These are phyloP conservation scores for Chaetodon auriga DNA, from an alignment of 2,113 vertebrate species.

Conservation along the genomic window DNA sequence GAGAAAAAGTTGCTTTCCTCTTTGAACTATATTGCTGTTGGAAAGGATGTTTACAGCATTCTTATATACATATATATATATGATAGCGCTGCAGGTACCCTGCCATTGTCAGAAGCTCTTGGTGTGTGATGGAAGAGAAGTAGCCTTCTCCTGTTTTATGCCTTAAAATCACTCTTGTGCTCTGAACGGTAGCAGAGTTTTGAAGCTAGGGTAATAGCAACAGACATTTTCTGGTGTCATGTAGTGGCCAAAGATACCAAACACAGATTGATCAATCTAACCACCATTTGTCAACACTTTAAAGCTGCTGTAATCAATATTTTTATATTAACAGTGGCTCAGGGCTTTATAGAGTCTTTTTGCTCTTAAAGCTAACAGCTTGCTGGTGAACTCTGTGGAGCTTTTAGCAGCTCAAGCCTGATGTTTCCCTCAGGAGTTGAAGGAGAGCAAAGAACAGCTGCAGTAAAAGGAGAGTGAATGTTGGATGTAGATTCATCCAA, in stretches of 20 bases:
- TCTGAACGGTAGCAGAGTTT: neutral
- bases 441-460: neutral
- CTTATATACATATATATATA: too few relatives aligned
- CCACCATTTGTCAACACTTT: neutral
- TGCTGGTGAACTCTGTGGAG: neutral
- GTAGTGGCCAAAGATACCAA: neutral
- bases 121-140: neutral
- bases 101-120: neutral
- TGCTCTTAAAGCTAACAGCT: too few relatives aligned
- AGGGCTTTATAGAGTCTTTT: neutral
- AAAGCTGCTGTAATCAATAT: neutral
- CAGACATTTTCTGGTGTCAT: neutral
- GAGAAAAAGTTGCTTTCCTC: neutral
- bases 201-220: neutral
- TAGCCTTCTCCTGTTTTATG: constrained; percentile 2
- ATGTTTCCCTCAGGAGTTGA: neutral
- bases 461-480: neutral
- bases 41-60: neutral
- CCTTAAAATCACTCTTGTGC: neutral
- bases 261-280: neutral
- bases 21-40: neutral
- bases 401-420: neutral
- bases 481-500: too few relatives aligned
- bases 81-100: neutral
- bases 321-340: neutral